These are phyloP conservation scores for Hoplodrina ambigua DNA, from an alignment of 2,888 invertebrate genomes.

Conservation along the genomic window DNA sequence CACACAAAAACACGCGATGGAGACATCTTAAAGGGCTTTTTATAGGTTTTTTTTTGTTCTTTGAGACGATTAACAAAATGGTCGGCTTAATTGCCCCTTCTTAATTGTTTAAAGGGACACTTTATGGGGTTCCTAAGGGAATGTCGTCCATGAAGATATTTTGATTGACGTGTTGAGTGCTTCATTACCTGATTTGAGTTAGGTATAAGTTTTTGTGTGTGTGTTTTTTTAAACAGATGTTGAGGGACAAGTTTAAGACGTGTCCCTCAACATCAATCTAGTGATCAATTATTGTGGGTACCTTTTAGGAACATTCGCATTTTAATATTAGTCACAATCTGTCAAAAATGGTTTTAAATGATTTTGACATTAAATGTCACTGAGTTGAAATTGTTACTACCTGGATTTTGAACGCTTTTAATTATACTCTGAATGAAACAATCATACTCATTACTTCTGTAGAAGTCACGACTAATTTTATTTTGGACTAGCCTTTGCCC, in stretches of 20 bases:
- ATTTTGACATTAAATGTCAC: too few relatives aligned
- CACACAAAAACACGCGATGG: slow-evolving; percentile 67
- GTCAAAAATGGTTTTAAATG: too few relatives aligned
- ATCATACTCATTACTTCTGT: too few relatives aligned
- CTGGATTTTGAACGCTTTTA: too few relatives aligned
- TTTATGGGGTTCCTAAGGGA: slow-evolving; percentile 65
- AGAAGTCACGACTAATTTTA: too few relatives aligned
- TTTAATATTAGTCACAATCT: too few relatives aligned
- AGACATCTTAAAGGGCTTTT: slow-evolving; percentile 60
- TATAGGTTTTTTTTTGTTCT: slow-evolving; percentile 70
- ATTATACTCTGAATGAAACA: too few relatives aligned
- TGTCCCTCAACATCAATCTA: too few relatives aligned
- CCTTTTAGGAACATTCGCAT: too few relatives aligned
- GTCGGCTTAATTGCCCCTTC: slow-evolving; percentile 78
- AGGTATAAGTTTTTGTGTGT: neutral
- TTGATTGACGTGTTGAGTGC: slow-evolving; percentile 56
- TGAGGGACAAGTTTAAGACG: neutral
- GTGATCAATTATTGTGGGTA: too few relatives aligned
- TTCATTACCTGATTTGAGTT: slow-evolving; percentile 33
- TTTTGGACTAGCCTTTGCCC: too few relatives aligned
- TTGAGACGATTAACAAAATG: slow-evolving; percentile 78
- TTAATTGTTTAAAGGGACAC: slow-evolving; percentile 78
- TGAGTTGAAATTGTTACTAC: too few relatives aligned
- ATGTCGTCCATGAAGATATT: slow-evolving; percentile 45
- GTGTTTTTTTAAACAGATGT: neutral